Evolutionary conservation across 1,140 invertebrate genomes (phyloP), one percentile per base, ranked within the genome.

Genomic region (Glossosoma conforme): DNA sequence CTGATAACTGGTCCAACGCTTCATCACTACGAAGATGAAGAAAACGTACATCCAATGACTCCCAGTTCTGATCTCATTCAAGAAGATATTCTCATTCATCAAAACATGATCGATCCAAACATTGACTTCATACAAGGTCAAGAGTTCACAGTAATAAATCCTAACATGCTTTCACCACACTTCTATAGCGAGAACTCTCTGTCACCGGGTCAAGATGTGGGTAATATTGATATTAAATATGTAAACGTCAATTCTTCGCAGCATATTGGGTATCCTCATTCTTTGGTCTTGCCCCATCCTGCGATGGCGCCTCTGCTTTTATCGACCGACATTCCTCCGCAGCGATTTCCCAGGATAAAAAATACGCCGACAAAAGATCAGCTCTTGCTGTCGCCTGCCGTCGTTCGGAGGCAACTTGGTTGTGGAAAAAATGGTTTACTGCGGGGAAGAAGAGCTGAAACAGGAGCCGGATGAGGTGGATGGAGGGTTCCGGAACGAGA

Each of bases 61-160:
- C 72, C 72, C 9, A 68, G 66, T 14, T 72, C 72, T n/a, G 72
- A 74, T 54, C 52, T 74, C 3, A 56, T 73, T 2, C 70, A 70
- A 48, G 72, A 75, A 42, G 72, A 75, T 43, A 46, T 60, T 19
- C 9, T 53, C 8, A 62, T 68, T 9, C 64, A 64, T 44, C 36
- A 67, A 9, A 62, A 70, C 17, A 54, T 70, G 11, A 51, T 75
- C 9, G 67, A 70, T 1, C 59, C 64, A 1, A 65, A 70, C 42
- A 70, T 75, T 44, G 65, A 67, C 8, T 74, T 72, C 50, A 68
- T 71, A 2, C 70, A 64, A 56, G 66, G n/a, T 2, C 56, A 74
- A 62, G 70, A 73, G 33, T 75, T 75, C 42, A 67, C 68, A 11
- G 66, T 75, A 2, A 73, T 74, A 22, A 42, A 51, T 19, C 70